A percentile compares a stretch with the other conserved stretches of the same genome.
phyloP scores from a whole-genome alignment of 2,797 vertebrate genomes.

The Rhinogobio ventralis region DNA sequence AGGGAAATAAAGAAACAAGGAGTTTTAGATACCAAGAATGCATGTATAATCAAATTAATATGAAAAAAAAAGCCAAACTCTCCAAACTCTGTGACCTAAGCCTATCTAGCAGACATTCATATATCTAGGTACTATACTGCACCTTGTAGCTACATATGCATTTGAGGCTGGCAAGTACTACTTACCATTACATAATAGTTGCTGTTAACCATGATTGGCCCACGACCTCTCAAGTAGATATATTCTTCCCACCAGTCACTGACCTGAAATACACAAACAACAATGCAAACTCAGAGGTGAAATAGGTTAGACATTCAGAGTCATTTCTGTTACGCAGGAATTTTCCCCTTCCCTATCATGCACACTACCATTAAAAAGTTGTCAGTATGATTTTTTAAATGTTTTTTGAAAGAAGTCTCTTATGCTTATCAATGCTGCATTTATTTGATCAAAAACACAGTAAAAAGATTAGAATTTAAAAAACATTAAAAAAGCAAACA shows the following conservation, averaged over 20 bases:
- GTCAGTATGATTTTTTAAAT: background rate
- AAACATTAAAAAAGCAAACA: too few species aligned
- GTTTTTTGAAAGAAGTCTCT: background rate
- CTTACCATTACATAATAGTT: constrained; percentile 88
- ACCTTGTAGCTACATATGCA: background rate
- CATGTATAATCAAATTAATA: background rate
- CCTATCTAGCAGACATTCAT: background rate
- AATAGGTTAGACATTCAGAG: background rate
- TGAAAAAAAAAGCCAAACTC: background rate
- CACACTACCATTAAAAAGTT: background rate
- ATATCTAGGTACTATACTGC: background rate
- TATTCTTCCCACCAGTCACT: constrained; percentile 91
- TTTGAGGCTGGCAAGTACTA: background rate
- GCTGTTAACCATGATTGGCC: constrained; percentile 87
- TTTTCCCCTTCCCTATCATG: background rate
- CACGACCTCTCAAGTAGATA: constrained; percentile 84
- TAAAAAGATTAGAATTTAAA: too few species aligned
- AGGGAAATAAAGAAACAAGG: background rate
- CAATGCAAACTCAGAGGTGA: background rate
- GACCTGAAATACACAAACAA: constrained; percentile 72
- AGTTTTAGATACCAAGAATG: background rate
- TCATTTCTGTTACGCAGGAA: background rate
- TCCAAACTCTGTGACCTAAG: background rate
- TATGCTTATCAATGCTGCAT: too few species aligned
- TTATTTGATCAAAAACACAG: too few species aligned